A percentile compares a stretch with the other conserved stretches of the same genome.
Conservation (phyloP, 2,113 vertebrate species). For the Passer domesticus region DNA sequence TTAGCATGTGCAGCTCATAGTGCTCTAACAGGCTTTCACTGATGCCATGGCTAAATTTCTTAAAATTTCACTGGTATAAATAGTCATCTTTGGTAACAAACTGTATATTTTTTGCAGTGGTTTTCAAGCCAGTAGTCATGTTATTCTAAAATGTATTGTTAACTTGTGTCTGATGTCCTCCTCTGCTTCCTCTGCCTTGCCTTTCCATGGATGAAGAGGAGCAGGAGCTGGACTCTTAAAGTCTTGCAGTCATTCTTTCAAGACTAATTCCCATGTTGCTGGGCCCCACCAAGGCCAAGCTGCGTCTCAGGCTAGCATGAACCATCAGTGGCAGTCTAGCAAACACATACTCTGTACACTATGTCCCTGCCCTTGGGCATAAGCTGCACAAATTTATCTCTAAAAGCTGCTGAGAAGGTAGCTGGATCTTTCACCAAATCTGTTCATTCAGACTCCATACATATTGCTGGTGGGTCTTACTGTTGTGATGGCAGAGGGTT, state of each 20-base stretch:
- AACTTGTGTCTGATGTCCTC: not conserved
- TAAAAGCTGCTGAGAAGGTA: not conserved
- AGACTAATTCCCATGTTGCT: not conserved
- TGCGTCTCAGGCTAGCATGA: not conserved
- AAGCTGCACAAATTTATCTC: not conserved
- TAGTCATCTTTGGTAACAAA: not conserved
- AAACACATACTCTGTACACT: not conserved
- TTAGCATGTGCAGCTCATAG: not conserved
- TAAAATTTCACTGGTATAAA: not conserved
- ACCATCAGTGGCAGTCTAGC: not conserved
- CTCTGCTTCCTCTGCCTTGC: not conserved
- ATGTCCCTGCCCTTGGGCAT: not conserved
- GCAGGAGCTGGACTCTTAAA: not conserved
- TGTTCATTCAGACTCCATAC: not conserved
- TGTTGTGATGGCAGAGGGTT: not conserved
- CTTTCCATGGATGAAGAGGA: not conserved
- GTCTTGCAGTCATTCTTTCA: not conserved
- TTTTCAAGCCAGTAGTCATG: not conserved
- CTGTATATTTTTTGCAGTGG: not conserved
- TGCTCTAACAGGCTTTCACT: not conserved
- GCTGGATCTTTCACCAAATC: not conserved
- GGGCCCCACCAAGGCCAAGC: not conserved
- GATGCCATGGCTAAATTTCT: not conserved
- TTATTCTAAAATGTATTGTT: not conserved
- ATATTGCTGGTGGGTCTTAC: not conserved